phyloP scores from a whole-genome alignment of 1,140 invertebrate species.

The Cataglyphis hispanica region DNA sequence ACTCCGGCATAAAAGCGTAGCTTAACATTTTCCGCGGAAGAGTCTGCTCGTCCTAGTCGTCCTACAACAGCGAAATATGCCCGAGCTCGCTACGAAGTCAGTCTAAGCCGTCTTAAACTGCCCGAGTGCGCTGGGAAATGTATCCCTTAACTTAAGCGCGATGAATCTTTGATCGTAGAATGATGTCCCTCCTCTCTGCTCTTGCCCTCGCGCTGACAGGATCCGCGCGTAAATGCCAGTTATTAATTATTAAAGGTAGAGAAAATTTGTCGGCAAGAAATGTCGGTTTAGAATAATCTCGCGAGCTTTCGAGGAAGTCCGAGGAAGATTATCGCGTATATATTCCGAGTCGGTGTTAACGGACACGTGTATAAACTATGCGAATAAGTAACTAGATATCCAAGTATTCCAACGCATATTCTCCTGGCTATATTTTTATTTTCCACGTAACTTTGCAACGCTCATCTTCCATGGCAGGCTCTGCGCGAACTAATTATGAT shows the following conservation, averaged over 20 bases:
- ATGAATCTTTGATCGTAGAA: constrained; percentile 64
- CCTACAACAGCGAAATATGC: constrained; percentile 53
- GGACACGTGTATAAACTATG: constrained; percentile 48
- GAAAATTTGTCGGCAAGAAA: constrained; percentile 33
- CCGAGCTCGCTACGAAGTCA: constrained; percentile 39
- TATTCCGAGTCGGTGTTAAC: constrained; percentile 14
- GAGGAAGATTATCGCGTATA: constrained; percentile 45
- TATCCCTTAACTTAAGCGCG: constrained; percentile 39
- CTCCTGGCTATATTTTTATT: constrained; percentile 14
- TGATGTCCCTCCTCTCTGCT: not conserved
- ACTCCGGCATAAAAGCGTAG: constrained; percentile 70
- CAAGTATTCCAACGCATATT: not conserved
- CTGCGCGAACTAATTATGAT: constrained; percentile 28
- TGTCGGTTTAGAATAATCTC: constrained; percentile 2
- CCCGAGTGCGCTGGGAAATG: constrained; percentile 34
- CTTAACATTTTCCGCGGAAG: constrained; percentile 63
- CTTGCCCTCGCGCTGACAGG: constrained; percentile 19
- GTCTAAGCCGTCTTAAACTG: constrained; percentile 66
- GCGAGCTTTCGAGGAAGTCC: not conserved
- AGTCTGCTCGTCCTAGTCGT: constrained; percentile 45
- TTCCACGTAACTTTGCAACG: not conserved
- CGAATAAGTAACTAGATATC: constrained; percentile 29
- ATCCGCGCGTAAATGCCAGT: constrained; percentile 30
- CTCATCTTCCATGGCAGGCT: not conserved
- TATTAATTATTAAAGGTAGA: constrained; percentile 50